Base-by-base conservation (phyloP, 2,113 vertebrate species). In the Cygnus buccinator region DNA sequence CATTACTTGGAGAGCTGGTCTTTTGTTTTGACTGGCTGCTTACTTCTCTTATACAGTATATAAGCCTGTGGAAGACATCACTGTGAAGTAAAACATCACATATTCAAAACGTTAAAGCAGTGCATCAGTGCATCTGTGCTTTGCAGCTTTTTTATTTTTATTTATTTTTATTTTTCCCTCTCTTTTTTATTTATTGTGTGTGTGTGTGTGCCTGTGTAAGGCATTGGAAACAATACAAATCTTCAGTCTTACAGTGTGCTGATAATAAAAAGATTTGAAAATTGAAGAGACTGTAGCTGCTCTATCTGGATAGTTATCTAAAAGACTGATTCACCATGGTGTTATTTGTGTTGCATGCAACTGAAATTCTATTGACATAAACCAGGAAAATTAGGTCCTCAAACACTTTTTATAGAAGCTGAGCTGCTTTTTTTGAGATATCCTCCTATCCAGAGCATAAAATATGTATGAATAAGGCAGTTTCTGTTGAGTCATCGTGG, bases 341-440 rank as follows among this genome's bases (percentile, higher is more conserved):
- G 33, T 68, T 89, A 72, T 31, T 93, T 39, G 15, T 21, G 16
- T 43, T 5, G 3, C 15, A 52, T 0, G 0, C 23, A 58, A 39
- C 68, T 57, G 48, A 84, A 88, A 88, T 71, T 89, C 76, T 80
- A 31, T 80, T 92, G 81, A n/a, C 66, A 76, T 63, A 79, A 94
- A 91, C 76, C 37, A 89, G 70, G 70, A 87, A 89, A 94, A 96
- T 75, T 84, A 92, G 84, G 84, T 86, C 58, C 44, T 96, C 66
- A 66, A 55, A 85, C 44, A 58, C 18, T 89, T 81, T 80, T 87
- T 78, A 57, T 73, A 86, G 80, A 68, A 82, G 35, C 48, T 89
- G 76, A 81, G 23, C 33, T 87, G 43, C 48, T 94, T 94, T 93
- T 48, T 29, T 84, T 86, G 33, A 72, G 72, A 57, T 94, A 84